phyloP scores from a whole-genome alignment of 2,888 invertebrate genomes.

The Melipona bicolor region DNA sequence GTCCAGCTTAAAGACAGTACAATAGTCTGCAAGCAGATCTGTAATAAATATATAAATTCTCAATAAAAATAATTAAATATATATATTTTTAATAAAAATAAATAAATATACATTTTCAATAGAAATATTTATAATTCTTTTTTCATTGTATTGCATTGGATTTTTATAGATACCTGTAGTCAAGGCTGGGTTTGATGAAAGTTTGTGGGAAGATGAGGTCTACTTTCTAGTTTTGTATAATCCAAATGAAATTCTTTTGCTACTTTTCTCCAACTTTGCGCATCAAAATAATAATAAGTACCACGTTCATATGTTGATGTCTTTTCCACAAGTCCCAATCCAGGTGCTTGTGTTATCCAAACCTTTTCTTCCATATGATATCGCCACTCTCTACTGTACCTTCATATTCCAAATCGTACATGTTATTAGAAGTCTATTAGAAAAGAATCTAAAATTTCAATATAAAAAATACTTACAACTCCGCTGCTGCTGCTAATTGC shows the following conservation, averaged over 20 bases:
- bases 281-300: constrained; percentile 99
- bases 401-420: constrained; percentile 80
- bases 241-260: constrained; percentile 99
- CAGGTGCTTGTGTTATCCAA: constrained; percentile 99
- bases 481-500: constrained; percentile 98
- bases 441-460: background rate
- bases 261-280: constrained; percentile 99
- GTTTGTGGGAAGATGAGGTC: constrained; percentile 91
- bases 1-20: constrained; percentile 83
- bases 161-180: constrained; percentile 78
- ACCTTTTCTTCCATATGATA: constrained; percentile 99
- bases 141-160: background rate
- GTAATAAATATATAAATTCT: constrained; percentile 69
- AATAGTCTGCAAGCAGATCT: constrained; percentile 83
- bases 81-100: constrained; percentile 68
- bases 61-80: constrained; percentile 14
- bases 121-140: constrained; percentile 12
- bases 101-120: constrained; percentile 25
- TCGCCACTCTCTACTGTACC: constrained; percentile 99
- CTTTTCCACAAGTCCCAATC: constrained; percentile 97
- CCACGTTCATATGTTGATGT: constrained; percentile 98
- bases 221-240: constrained; percentile 98
- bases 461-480: constrained; percentile 90
- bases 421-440: background rate
- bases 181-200: constrained; percentile 86